These are phyloP conservation scores for Entomobrya proxima DNA, from an alignment of 2,888 invertebrate species.

Conservation along the genomic window DNA sequence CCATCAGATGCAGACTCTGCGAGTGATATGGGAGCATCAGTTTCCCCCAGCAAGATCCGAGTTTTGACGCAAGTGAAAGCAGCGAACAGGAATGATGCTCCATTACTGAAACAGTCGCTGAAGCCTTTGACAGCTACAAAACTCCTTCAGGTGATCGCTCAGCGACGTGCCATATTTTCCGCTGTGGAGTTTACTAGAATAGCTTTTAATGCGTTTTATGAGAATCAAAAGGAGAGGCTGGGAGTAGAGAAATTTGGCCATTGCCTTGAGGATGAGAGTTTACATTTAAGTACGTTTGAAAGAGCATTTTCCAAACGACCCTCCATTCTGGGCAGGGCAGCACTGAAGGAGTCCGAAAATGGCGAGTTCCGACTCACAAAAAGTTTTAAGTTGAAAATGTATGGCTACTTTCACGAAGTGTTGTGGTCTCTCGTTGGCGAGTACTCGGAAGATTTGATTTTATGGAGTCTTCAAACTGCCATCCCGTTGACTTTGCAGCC, in stretches of 20 bases:
- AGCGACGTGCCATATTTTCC: slow-evolving; percentile 68
- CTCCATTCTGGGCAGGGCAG: slow-evolving; percentile 71
- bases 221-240: slow-evolving; percentile 25
- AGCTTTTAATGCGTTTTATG: slow-evolving; percentile 60
- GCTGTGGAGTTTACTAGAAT: slow-evolving; percentile 59
- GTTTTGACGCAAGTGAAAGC: slow-evolving; percentile 72
- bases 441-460: slow-evolving; percentile 86
- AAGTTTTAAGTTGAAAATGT: slow-evolving; percentile 73
- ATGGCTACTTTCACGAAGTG: slow-evolving; percentile 83
- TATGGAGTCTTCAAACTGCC: slow-evolving; percentile 80
- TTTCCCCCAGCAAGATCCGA: slow-evolving; percentile 58
- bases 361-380: slow-evolving; percentile 70
- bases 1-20: slow-evolving; percentile 62
- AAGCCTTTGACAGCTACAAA: slow-evolving; percentile 85
- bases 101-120: slow-evolving; percentile 83
- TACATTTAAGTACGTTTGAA: slow-evolving; percentile 62
- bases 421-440: slow-evolving; percentile 90
- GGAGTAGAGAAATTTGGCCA: slow-evolving; percentile 65
- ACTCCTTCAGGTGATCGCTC: slow-evolving; percentile 81
- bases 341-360: slow-evolving; percentile 70
- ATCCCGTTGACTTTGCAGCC: slow-evolving; percentile 72
- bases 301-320: slow-evolving; percentile 70
- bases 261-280: slow-evolving; percentile 68
- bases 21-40: slow-evolving; percentile 46
- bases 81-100: slow-evolving; percentile 78